Evolutionary conservation across 1,140 invertebrate species (phyloP), one percentile per base, ranked within the genome.

Genomic region (Drosophila pseudoobscura): DNA sequence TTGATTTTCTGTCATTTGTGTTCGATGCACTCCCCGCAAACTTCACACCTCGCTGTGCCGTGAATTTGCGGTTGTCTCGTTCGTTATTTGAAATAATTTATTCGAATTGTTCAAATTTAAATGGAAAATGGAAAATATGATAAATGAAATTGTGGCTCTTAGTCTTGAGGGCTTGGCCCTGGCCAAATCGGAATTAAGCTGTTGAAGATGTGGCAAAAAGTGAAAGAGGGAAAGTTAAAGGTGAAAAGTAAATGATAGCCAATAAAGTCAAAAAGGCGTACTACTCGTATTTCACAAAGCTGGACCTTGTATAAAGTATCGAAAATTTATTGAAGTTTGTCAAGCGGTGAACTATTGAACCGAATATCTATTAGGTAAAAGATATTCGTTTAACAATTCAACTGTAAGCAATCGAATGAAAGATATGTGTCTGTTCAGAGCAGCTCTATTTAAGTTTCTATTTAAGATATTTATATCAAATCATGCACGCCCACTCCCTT

Each of bases 1-100:
- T 88, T 83, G 83, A 87, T 83, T 87, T 87, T 83, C 4, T 66
- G 78, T 64, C 83, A 76, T 82, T 87, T 77, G 77, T 53, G 63
- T 85, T 85, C 72, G 58, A 76, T 73, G 72, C 3, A 13, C 54
- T 51, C 50, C 54, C 22, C 26, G 41, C 17, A 41, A 17, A 26
- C 41, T 22, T 26, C 11, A 11, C 4, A 8, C 2, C 47, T 60
- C 46, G 20, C 39, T 82, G 29, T 31, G 29, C 2, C 29, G 7
- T 31, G 9, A 1, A 2, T 35, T 74, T 82, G 69, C 50, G 58
- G 73, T 47, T 39, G 43, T 60, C 29, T 66, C 39, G 51, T 31
- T 59, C 35, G 41, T 44, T 11, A 39, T 45, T 50, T 22, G 17
- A 41, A 57, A 62, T 66, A 64, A 71, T 75, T 79, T 75, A 83